Conservation (phyloP, 2,113 vertebrate genomes). For the Apteryx mantelli region DNA sequence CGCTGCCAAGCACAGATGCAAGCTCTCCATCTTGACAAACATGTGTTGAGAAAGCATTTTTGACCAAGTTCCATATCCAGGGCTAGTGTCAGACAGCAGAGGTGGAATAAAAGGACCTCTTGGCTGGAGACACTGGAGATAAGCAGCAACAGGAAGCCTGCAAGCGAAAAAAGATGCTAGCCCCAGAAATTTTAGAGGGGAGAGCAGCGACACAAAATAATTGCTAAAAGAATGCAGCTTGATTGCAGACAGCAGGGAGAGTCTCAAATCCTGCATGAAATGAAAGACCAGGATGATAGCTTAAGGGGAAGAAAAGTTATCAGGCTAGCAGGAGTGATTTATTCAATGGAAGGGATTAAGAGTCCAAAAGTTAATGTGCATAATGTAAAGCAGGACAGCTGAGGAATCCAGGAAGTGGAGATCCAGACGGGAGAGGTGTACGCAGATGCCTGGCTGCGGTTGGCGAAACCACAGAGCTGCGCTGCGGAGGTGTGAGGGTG, state of each 20-base stretch:
- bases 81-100: slow-evolving; percentile 12
- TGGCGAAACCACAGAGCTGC: too few species aligned
- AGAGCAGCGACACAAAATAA: slow-evolving; percentile 60
- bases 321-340: slow-evolving; percentile 65
- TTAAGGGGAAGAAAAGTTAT: slow-evolving; percentile 65
- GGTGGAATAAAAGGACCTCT: slow-evolving; percentile 43
- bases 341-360: slow-evolving; percentile 63
- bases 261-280: slow-evolving; percentile 52
- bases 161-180: slow-evolving; percentile 4
- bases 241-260: slow-evolving; percentile 71
- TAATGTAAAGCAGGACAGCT: slow-evolving; percentile 51
- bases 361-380: slow-evolving; percentile 63
- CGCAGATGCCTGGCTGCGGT: accelerated
- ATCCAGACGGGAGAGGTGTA: not conserved
- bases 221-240: slow-evolving; percentile 72
- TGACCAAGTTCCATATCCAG: slow-evolving; percentile 44
- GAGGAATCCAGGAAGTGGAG: not conserved
- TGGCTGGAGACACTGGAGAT: slow-evolving; percentile 51
- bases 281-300: slow-evolving; percentile 58
- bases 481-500: not conserved
- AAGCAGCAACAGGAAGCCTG: slow-evolving; percentile 56
- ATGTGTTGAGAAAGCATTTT: slow-evolving; percentile 58
- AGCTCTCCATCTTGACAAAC: slow-evolving; percentile 52
- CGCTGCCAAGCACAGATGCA: slow-evolving; percentile 40
- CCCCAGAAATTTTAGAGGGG: slow-evolving; percentile 46